Evolutionary conservation across 2,113 vertebrate species (phyloP).

Genomic region (Pardalotus punctatus): DNA sequence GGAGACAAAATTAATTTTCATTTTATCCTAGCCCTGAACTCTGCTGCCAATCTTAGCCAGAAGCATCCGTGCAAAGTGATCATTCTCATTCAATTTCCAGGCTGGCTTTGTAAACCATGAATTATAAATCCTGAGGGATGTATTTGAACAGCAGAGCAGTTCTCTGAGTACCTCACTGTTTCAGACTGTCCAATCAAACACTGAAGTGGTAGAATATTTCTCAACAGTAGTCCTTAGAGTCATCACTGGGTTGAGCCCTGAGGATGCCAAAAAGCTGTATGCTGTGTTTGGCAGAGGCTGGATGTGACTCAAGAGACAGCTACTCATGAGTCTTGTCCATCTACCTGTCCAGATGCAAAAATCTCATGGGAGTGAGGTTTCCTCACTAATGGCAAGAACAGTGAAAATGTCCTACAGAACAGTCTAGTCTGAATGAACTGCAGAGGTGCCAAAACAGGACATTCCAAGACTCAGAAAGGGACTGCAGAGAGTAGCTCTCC

Average conservation of each 20-base stretch:
- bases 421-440: neutral
- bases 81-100: neutral
- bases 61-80: neutral
- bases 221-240: neutral
- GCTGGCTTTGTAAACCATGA: neutral
- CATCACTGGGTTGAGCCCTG: neutral
- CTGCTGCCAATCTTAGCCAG: neutral
- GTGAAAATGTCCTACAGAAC: neutral
- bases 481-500: neutral
- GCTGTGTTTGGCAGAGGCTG: neutral
- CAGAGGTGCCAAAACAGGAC: neutral
- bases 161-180: neutral
- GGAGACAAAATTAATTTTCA: neutral
- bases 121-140: neutral
- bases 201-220: neutral
- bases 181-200: neutral
- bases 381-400: neutral
- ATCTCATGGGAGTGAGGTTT: neutral
- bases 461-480: neutral
- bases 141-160: neutral
- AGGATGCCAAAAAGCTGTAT: neutral
- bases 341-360: neutral
- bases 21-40: neutral
- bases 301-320: neutral
- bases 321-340: neutral